These are phyloP conservation scores for Notolepis coatsorum DNA, from an alignment of 2,797 vertebrate genomes.

Conservation along the genomic window DNA sequence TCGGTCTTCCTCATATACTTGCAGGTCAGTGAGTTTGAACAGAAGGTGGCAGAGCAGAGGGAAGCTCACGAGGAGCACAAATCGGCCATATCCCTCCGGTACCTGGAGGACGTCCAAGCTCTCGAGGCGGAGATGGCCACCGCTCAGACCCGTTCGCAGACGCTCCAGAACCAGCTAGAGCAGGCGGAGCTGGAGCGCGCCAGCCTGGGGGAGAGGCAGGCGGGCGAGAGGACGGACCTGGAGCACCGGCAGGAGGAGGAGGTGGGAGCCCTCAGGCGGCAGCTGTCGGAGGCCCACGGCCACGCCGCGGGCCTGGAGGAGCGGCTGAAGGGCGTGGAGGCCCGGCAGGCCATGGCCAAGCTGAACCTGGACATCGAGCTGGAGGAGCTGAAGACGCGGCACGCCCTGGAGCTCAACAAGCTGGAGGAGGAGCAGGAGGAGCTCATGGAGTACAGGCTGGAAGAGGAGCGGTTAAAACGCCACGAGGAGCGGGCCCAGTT, in stretches of 20 bases:
- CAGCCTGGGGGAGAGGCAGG: conserved; percentile 71
- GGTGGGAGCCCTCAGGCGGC: conserved; percentile 57
- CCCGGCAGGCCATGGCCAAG: conserved; percentile 30
- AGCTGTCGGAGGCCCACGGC: conserved; percentile 62
- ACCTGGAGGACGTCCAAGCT: conserved; percentile 71
- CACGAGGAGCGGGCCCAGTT: conserved; percentile 52
- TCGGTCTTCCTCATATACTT: not conserved
- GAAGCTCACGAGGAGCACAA: conserved; percentile 79
- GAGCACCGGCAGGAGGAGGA: conserved; percentile 68
- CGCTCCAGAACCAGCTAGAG: conserved; percentile 69
- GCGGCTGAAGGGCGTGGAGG: conserved; percentile 64
- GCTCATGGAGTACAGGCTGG: conserved; percentile 45
- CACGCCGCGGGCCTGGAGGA: conserved; percentile 63
- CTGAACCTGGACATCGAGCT: conserved; percentile 32
- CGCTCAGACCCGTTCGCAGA: conserved; percentile 46
- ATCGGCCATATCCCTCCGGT: conserved; percentile 68
- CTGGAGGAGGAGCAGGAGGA: conserved; percentile 54
- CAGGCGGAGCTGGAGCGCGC: conserved; percentile 62
- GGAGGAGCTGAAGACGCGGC: conserved; percentile 62
- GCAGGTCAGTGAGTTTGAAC: conserved; percentile 77
- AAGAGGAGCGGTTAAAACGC: conserved; percentile 58
- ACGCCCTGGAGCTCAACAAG: conserved; percentile 50
- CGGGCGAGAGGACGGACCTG: conserved; percentile 77
- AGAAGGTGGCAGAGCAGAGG: conserved; percentile 80
- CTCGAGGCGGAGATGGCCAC: conserved; percentile 74